Evolutionary conservation across 1,140 invertebrate species (phyloP).

Genomic region (Dendrolimus kikuchii): DNA sequence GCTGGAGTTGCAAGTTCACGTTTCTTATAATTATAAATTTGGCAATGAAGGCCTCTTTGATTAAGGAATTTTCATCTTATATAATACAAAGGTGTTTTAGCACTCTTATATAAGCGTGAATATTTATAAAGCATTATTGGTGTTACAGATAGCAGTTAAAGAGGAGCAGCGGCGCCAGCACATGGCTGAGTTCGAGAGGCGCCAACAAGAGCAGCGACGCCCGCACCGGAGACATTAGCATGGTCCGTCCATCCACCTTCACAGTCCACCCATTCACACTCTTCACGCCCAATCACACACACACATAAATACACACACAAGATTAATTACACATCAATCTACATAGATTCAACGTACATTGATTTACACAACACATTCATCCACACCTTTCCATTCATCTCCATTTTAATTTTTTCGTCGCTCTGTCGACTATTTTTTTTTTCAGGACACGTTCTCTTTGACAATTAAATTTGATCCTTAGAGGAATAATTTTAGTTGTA

Average conservation of each 20-base stretch:
- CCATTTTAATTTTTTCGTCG: constrained; percentile 36
- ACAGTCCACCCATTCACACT: constrained; percentile 11
- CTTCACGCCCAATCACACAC: constrained; percentile 16
- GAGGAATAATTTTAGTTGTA: constrained; percentile 31
- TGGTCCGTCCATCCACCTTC: constrained; percentile 53
- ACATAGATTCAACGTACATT: too few species aligned
- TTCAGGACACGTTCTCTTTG: constrained; percentile 21
- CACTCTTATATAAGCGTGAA: too few species aligned
- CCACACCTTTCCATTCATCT: constrained; percentile 15
- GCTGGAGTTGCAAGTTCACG: too few species aligned
- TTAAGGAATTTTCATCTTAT: too few species aligned
- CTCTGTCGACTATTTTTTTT: constrained; percentile 38
- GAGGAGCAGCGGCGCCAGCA: constrained; percentile 89
- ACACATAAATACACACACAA: constrained; percentile 8
- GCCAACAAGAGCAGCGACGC: constrained; percentile 80
- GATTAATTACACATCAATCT: not conserved
- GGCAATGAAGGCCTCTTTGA: too few species aligned
- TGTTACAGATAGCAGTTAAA: constrained; percentile 84
- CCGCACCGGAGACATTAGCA: constrained; percentile 63
- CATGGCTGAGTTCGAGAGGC: constrained; percentile 87
- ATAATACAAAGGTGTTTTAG: too few species aligned
- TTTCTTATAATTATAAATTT: too few species aligned
- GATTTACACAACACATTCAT: constrained; percentile 11
- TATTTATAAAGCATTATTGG: constrained; percentile 1
- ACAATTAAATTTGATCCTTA: constrained; percentile 22